Percentiles rank a stretch among this genome's conserved stretches.
phyloP scores from a whole-genome alignment of 2,113 vertebrate genomes.

The Erpornis zantholeuca region DNA sequence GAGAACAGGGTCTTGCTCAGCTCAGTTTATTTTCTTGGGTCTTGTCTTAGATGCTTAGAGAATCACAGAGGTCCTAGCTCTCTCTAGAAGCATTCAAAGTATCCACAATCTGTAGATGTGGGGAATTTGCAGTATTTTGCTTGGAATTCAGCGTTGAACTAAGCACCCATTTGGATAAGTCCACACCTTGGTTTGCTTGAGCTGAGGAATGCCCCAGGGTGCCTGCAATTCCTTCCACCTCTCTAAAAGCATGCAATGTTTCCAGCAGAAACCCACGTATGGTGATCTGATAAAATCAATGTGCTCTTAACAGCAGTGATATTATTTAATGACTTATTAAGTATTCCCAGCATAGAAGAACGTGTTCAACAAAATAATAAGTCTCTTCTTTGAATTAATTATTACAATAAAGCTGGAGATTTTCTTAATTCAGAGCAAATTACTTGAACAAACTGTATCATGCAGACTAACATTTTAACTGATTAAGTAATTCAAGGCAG shows the following conservation, averaged over 20 bases:
- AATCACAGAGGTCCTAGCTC: neutral
- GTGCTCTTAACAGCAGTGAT: neutral
- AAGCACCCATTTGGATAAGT: neutral
- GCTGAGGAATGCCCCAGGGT: neutral
- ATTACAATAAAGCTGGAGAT: conserved; percentile 22
- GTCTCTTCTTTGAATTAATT: conserved; percentile 36
- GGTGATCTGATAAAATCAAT: neutral
- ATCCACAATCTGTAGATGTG: neutral
- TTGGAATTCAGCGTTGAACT: neutral
- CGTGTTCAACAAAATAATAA: neutral
- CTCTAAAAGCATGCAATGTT: neutral
- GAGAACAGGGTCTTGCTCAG: neutral
- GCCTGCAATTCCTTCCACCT: neutral
- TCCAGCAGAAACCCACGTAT: neutral
- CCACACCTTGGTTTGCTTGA: neutral
- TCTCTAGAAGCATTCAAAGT: neutral
- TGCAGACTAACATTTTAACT: neutral
- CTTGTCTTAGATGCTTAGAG: neutral
- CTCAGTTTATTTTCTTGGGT: neutral
- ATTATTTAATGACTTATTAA: conserved; percentile 27
- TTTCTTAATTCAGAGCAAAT: conserved; percentile 32
- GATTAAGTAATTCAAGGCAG: neutral
- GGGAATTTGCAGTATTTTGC: neutral
- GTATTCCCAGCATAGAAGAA: neutral
- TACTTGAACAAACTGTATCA: neutral